A percentile compares a stretch with the other conserved stretches of the same genome.
These are phyloP conservation scores for Bombus turneri DNA, from an alignment of 1,140 invertebrate species.

Conservation along the genomic window DNA sequence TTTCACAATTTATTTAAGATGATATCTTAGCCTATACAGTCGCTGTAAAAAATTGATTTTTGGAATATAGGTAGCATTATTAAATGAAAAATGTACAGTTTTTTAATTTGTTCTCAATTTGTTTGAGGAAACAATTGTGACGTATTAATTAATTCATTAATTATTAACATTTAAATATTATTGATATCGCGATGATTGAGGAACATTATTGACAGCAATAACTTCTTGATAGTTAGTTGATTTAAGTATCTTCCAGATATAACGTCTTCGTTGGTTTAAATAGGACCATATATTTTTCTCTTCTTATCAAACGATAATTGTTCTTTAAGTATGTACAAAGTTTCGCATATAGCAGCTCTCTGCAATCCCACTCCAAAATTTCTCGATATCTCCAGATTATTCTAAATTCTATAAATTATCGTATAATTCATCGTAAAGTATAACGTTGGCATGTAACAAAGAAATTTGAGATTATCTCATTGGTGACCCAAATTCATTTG, in stretches of 20 bases:
- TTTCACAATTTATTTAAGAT: too few species aligned
- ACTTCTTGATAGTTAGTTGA: too few species aligned
- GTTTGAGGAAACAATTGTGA: too few species aligned
- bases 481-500: neutral
- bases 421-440: neutral
- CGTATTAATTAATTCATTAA: too few species aligned
- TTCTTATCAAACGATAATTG: neutral
- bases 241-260: neutral
- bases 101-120: too few species aligned
- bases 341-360: neutral
- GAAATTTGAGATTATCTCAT: slow-evolving; percentile 16
- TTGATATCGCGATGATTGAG: too few species aligned
- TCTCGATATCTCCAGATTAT: neutral
- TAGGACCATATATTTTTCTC: neutral
- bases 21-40: too few species aligned
- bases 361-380: too few species aligned
- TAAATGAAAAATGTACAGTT: too few species aligned
- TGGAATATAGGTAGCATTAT: too few species aligned
- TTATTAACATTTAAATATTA: too few species aligned
- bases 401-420: neutral
- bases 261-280: neutral
- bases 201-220: neutral
- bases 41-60: too few species aligned
- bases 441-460: slow-evolving; percentile 11
- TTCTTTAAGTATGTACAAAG: neutral